Evolutionary conservation across 2,113 vertebrate genomes (phyloP).

Genomic region (Pyrgilauda ruficollis): DNA sequence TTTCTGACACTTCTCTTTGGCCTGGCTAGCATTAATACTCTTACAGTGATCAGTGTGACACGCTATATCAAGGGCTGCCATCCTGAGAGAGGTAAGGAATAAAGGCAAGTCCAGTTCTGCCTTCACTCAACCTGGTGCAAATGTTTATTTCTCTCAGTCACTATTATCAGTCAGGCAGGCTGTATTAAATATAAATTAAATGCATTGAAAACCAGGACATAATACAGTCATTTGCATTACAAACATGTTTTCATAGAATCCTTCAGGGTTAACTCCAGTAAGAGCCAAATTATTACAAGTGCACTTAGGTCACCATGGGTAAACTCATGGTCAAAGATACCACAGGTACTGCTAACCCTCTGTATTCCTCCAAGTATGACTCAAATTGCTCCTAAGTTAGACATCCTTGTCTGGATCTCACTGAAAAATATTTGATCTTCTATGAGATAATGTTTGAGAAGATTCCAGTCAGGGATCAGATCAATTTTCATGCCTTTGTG

Average conservation of each 20-base stretch:
- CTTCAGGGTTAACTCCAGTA: background rate
- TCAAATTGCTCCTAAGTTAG: background rate
- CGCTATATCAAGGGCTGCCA: conserved; percentile 86
- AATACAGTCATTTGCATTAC: background rate
- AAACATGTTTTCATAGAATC: background rate
- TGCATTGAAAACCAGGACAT: background rate
- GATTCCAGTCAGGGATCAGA: background rate
- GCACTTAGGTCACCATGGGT: background rate
- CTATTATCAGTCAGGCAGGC: background rate
- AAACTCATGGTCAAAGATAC: background rate
- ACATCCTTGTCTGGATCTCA: background rate
- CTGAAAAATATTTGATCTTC: rapidly evolving
- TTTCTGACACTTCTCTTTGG: conserved; percentile 89
- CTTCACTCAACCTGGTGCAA: background rate
- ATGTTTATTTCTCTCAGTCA: background rate
- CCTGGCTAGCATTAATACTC: conserved; percentile 87
- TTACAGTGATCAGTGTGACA: conserved; percentile 87
- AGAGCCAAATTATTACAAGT: background rate
- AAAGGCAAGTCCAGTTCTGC: background rate
- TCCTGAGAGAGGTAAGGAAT: conserved; percentile 78
- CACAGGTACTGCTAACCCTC: background rate
- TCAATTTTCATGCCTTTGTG: background rate
- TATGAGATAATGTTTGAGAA: background rate
- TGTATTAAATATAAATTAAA: background rate
- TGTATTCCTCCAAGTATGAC: background rate